Conservation (phyloP, 2,113 vertebrate genomes). For the Heliornis fulica region DNA sequence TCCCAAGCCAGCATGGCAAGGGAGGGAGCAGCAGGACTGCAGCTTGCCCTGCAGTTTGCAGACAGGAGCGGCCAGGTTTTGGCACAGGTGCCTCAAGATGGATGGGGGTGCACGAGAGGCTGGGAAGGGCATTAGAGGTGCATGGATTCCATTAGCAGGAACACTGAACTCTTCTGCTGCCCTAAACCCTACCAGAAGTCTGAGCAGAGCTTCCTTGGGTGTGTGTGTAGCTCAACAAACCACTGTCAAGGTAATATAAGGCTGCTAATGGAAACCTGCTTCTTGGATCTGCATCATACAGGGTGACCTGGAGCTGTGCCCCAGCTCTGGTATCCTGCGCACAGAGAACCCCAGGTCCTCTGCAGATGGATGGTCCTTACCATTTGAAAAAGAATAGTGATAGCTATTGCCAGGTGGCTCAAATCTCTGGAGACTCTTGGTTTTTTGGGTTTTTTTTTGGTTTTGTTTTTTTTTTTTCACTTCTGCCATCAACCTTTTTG, state of each 20-base stretch:
- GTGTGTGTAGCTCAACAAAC: background rate
- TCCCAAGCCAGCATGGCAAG: background rate
- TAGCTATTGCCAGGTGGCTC: background rate
- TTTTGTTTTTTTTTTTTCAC: no score
- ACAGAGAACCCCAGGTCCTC: background rate
- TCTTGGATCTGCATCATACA: background rate
- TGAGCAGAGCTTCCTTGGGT: background rate
- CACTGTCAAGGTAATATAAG: background rate
- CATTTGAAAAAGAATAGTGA: background rate
- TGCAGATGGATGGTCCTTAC: background rate
- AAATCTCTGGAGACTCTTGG: background rate
- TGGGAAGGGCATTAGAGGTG: background rate
- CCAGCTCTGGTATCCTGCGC: background rate
- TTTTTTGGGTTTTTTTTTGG: no score
- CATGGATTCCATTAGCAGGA: background rate
- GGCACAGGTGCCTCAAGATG: accelerated
- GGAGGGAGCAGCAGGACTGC: background rate
- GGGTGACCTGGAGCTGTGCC: background rate
- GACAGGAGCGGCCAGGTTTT: background rate
- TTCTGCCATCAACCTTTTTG: background rate
- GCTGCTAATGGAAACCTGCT: background rate
- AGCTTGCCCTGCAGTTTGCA: background rate
- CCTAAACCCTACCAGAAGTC: accelerated
- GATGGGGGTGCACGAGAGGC: background rate
- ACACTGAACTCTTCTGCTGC: background rate